Conservation (phyloP, 1,140 invertebrate genomes). For the Myzus persicae region DNA sequence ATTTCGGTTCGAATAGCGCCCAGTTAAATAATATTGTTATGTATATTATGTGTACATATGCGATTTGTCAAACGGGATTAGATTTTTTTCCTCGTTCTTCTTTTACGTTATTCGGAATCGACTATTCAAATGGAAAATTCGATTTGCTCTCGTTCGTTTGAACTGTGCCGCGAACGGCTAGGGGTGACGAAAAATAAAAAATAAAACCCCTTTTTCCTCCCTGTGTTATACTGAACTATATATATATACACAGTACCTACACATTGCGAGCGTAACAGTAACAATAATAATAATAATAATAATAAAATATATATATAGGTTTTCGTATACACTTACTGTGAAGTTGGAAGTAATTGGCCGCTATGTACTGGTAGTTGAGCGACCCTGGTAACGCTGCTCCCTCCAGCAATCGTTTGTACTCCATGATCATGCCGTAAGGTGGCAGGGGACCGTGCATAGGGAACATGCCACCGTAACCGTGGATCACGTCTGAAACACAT, state of each 20-base stretch:
- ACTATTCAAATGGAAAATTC: constrained; percentile 38
- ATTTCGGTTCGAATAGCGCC: not conserved
- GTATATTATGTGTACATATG: not conserved
- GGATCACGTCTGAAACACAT: constrained; percentile 49
- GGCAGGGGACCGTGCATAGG: constrained; percentile 48
- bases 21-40: not conserved
- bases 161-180: not conserved
- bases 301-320: not conserved
- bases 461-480: constrained; percentile 55
- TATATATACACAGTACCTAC: not conserved
- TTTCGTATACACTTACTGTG: constrained; percentile 52
- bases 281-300: not conserved
- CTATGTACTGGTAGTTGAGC: constrained; percentile 53
- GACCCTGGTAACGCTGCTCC: constrained; percentile 47
- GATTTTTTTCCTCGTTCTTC: constrained; percentile 41
- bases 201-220: not conserved
- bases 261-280: not conserved
- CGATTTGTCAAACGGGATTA: constrained; percentile 39
- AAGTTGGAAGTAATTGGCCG: constrained; percentile 58
- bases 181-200: not conserved
- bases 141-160: constrained; percentile 50
- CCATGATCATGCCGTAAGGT: constrained; percentile 55
- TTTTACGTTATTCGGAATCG: constrained; percentile 13
- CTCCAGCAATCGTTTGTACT: constrained; percentile 44
- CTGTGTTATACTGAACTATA: not conserved